Evolutionary conservation across 2,113 vertebrate species (phyloP), one percentile per base, ranked within the genome.

Genomic region (Ramphastos sulfuratus): DNA sequence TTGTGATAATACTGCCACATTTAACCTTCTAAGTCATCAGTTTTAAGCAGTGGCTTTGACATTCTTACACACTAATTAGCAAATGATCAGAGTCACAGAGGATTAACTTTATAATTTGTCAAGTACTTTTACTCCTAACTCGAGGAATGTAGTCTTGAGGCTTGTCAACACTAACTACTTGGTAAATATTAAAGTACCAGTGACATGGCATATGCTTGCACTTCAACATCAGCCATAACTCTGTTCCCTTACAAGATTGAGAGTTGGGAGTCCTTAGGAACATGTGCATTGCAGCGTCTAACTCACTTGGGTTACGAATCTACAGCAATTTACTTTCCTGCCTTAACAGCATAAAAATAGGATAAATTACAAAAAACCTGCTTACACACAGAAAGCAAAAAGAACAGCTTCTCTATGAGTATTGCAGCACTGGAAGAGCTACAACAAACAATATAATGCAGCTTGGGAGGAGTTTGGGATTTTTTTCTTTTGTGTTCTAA

Each of bases 241-340:
- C 39, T 90, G 28, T 35, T 76, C 28, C 10, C 11, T 77, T 74
- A 28, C 60, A 58, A 82, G 33, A 27, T 35, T 77, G 27, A 24
- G 17, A n/a, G 48, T 2, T 42, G 17, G 9, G 9, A 74, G 13
- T 15, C 63, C 11, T 18, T 66, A 31, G 8, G 19, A 82, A 70
- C 8, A 48, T 1, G 12, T 35, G 79, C 1, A 0, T 46, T 54
- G 11, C 10, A 2, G 9, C 44, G 7, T 58, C n/a, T 23, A 54
- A 52, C 13, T 60, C 24, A 54, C 14, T 15, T 48, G 30, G 31
- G 31, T 80, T 63, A 72, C 16, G 33, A 56, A 30, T 44, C 17
- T 52, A 31, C 28, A 77, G 17, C 5, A 64, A 73, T 1, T 69
- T 28, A 15, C 7, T 81, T 61, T 60, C 90, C 35, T 85, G 19